phyloP scores from a whole-genome alignment of 1,140 invertebrate species.

The Drosophila rhopaloa region DNA sequence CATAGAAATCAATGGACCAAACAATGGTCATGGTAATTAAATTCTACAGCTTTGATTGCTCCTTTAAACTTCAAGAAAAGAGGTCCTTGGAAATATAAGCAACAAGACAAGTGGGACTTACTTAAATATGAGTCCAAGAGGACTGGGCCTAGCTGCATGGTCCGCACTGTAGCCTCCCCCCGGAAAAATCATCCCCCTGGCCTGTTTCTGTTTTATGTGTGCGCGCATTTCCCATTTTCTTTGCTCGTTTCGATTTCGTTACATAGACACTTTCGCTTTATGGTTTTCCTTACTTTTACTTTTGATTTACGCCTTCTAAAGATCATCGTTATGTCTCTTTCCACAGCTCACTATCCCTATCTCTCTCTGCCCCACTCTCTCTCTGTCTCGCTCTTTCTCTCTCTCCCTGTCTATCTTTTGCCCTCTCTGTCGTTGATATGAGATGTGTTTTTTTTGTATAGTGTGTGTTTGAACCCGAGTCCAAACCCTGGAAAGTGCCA shows the following conservation, averaged over 20 bases:
- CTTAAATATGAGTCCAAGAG: too few species aligned
- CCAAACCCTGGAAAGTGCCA: slow-evolving; percentile 54
- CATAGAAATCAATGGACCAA: neutral
- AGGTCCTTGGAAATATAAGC: too few species aligned
- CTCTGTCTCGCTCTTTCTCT: slow-evolving; percentile 4
- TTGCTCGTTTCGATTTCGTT: slow-evolving; percentile 46
- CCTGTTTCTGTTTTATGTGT: slow-evolving; percentile 40
- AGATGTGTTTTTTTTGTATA: slow-evolving; percentile 18
- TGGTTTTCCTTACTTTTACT: slow-evolving; percentile 35
- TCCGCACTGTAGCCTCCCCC: slow-evolving; percentile 12
- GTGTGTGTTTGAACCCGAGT: slow-evolving; percentile 32
- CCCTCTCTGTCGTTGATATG: slow-evolving; percentile 15
- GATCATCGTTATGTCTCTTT: slow-evolving; percentile 41
- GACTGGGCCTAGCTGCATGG: neutral
- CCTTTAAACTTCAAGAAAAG: too few species aligned
- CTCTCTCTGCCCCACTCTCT: slow-evolving; percentile 5
- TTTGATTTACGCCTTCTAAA: slow-evolving; percentile 38
- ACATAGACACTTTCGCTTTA: slow-evolving; percentile 44
- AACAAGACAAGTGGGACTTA: too few species aligned
- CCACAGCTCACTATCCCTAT: slow-evolving; percentile 12
- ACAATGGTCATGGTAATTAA: neutral
- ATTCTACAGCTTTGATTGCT: neutral
- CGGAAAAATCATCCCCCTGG: slow-evolving; percentile 1
- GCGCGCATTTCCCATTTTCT: slow-evolving; percentile 47
- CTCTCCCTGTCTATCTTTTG: slow-evolving; percentile 2